phyloP scores from a whole-genome alignment of 2,888 invertebrate genomes.

The Hemithea aestivaria region DNA sequence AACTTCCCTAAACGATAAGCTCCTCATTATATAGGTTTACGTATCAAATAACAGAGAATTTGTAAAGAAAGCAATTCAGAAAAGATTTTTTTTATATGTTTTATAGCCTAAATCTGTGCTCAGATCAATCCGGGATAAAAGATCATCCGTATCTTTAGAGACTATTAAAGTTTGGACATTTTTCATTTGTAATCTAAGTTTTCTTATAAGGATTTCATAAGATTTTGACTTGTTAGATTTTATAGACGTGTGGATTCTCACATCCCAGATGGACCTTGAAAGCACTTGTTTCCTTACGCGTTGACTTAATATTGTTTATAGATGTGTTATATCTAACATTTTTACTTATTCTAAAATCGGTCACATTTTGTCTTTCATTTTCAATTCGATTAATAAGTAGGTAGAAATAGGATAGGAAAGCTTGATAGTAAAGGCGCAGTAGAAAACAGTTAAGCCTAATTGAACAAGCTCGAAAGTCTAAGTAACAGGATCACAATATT shows the following conservation, averaged over 20 bases:
- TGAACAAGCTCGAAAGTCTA: conserved; percentile 71
- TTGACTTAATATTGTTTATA: conserved; percentile 7
- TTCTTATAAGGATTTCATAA: too few relatives aligned
- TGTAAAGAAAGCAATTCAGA: conserved; percentile 8
- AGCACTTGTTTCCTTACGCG: neutral
- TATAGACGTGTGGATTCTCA: too few relatives aligned
- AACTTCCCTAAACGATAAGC: conserved; percentile 70
- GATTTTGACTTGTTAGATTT: too few relatives aligned
- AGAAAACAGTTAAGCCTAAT: conserved; percentile 70
- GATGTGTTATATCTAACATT: conserved; percentile 15
- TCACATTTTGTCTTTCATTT: conserved; percentile 22
- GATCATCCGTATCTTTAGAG: too few relatives aligned
- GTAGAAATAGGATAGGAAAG: conserved; percentile 49
- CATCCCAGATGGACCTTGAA: conserved; percentile 5
- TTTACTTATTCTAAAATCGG: conserved; percentile 18
- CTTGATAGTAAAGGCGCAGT: conserved; percentile 59
- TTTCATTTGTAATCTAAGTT: too few relatives aligned
- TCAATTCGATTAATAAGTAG: conserved; percentile 22
- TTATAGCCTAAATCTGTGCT: conserved; percentile 3
- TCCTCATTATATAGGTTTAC: conserved; percentile 44
- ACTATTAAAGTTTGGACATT: too few relatives aligned
- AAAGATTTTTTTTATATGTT: conserved; percentile 1
- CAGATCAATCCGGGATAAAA: conserved; percentile 3
- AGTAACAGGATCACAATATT: conserved; percentile 31
- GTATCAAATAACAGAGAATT: conserved; percentile 12